Conservation (phyloP, 2,888 invertebrate species). For the Drosophila phalerata region DNA sequence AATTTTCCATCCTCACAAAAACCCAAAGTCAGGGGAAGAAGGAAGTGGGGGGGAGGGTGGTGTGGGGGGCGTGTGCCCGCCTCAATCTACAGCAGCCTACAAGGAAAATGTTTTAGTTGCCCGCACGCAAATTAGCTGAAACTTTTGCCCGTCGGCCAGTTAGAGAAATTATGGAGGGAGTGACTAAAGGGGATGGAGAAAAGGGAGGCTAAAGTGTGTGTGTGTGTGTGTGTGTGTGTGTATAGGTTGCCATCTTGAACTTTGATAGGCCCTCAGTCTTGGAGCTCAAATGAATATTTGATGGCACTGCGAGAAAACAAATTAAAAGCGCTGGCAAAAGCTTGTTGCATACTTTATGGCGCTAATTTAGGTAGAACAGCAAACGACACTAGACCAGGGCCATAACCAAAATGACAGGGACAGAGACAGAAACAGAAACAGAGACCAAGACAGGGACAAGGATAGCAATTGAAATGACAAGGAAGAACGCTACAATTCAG, state of each 20-base stretch:
- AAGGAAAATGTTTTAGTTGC: slow-evolving; percentile 68
- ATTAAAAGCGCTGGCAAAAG: slow-evolving; percentile 73
- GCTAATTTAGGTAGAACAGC: slow-evolving; percentile 70
- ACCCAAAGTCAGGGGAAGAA: too few relatives aligned
- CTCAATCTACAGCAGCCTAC: slow-evolving; percentile 38
- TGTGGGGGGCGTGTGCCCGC: not conserved
- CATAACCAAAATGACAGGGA: slow-evolving; percentile 7
- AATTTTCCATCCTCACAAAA: slow-evolving; percentile 6
- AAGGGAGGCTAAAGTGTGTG: not conserved
- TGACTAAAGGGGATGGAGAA: not conserved
- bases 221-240: slow-evolving; percentile 5
- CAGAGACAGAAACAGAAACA: too few relatives aligned
- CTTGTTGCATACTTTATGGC: slow-evolving; percentile 79
- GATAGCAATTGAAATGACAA: not conserved
- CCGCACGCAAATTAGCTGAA: slow-evolving; percentile 74
- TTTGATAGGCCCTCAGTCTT: slow-evolving; percentile 50
- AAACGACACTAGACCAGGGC: slow-evolving; percentile 39
- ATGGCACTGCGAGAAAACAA: slow-evolving; percentile 65
- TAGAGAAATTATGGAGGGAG: not conserved
- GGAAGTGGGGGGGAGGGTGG: too few relatives aligned
- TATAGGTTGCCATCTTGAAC: slow-evolving; percentile 54
- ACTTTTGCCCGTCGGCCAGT: slow-evolving; percentile 56
- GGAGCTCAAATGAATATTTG: slow-evolving; percentile 75
- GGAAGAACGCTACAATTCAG: not conserved
- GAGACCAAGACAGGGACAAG: not conserved